These are phyloP conservation scores for Rhimphoctona megacephalus DNA, from an alignment of 2,888 invertebrate species.

Conservation along the genomic window DNA sequence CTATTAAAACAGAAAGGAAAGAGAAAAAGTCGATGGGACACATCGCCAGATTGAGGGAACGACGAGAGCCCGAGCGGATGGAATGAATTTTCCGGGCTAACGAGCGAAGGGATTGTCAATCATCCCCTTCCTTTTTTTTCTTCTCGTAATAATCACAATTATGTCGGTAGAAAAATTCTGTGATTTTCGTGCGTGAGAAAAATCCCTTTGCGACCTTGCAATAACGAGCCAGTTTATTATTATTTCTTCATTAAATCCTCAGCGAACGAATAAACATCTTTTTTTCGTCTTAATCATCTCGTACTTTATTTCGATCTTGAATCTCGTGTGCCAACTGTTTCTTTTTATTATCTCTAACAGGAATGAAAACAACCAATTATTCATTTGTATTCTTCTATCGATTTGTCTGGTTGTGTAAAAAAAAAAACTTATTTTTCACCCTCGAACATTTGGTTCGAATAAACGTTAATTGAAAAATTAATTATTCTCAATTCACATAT, in stretches of 20 bases:
- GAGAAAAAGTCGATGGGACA: conserved; percentile 13
- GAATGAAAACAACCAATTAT: background rate
- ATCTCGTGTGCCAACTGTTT: background rate
- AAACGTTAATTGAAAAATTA: background rate
- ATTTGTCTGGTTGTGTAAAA: background rate
- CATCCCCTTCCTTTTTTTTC: background rate
- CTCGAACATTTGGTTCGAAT: background rate
- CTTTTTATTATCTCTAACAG: background rate
- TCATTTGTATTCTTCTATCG: background rate
- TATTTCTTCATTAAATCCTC: background rate
- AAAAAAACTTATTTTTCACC: conserved; percentile 1
- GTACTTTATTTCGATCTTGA: background rate
- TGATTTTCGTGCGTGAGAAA: conserved; percentile 53
- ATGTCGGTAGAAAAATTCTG: background rate
- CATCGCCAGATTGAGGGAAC: conserved; percentile 1
- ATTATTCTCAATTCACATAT: background rate
- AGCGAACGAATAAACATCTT: background rate
- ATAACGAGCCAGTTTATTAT: conserved; percentile 22
- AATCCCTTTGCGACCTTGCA: conserved; percentile 13
- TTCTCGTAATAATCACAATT: conserved; percentile 34
- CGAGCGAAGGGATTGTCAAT: conserved; percentile 54
- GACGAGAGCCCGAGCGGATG: conserved; percentile 8
- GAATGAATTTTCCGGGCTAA: conserved; percentile 56
- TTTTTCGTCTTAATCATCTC: background rate
- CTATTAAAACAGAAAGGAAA: conserved; percentile 22